phyloP scores from a whole-genome alignment of 2,113 vertebrate genomes.

The Eudyptes chrysolophus region DNA sequence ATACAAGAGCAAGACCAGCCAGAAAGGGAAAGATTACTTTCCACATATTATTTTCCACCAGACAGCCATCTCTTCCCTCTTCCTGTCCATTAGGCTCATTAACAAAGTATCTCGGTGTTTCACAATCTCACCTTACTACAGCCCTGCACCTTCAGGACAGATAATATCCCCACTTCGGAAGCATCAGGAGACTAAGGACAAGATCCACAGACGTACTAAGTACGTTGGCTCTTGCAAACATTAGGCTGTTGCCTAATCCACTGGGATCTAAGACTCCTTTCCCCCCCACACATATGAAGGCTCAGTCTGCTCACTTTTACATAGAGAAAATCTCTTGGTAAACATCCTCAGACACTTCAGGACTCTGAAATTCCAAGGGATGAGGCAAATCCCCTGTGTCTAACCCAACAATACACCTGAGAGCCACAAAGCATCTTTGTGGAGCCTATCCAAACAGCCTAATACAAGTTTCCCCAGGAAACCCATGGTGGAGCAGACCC shows the following conservation, averaged over 20 bases:
- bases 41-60: not conserved
- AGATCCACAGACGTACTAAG: not conserved
- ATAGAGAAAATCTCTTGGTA: not conserved
- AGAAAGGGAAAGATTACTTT: not conserved
- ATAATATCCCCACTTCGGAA: not conserved
- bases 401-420: not conserved
- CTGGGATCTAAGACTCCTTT: not conserved
- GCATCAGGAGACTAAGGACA: not conserved
- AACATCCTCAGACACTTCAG: not conserved
- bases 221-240: not conserved
- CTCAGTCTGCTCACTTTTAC: not conserved
- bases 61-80: not conserved
- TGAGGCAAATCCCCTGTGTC: not conserved
- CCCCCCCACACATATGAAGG: not conserved
- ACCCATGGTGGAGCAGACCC: not conserved
- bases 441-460: not conserved
- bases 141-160: not conserved
- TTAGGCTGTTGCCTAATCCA: accelerated
- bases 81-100: not conserved
- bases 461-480: not conserved
- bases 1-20: not conserved
- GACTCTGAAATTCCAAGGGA: not conserved
- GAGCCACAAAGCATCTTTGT: not conserved
- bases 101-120: not conserved
- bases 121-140: not conserved